Evolutionary conservation across 2,888 invertebrate genomes (phyloP), one percentile per base, ranked within the genome.

Genomic region (Sphecodes monilicornis): DNA sequence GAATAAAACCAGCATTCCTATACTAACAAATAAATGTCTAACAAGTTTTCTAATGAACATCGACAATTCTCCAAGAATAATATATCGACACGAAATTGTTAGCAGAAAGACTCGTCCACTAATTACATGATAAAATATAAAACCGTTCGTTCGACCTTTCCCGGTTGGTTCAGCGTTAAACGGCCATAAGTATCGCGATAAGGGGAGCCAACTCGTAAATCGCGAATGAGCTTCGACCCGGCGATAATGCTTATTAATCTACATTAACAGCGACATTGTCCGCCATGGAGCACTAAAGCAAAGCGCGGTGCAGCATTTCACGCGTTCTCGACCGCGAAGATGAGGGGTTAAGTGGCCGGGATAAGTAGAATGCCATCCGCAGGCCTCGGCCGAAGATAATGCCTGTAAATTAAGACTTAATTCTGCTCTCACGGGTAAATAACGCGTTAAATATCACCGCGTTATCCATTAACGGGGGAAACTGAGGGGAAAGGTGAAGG

Each of bases 171-270:
- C 22, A 50, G 50, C 8, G 22, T 84, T 82, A 78, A 84, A 78
- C 78, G 68, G 50, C 68, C 68, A 54, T 69, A 76, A 83, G 68
- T 68, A 41, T 22, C 32, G 8, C 46, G 84, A 83, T 78, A 83
- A 78, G 75, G 57, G 78, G 50, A 86, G 78, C 77, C 80, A 73
- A 78, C 84, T 80, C 80, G 80, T 78, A 86, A 77, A 84, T 80
- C 78, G 84, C 75, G 80, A 43, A 80, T 72, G 77, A 75, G 68
- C 76, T 72, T 78, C 77, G 80, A 32, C 54, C 70, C 70, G 77
- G 72, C 75, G 85, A 86, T 86, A 86, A 86, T 76, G 75, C 84
- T 86, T 84, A 86, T 84, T 86, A 86, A 86, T 86, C 84, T 76
- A 78, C 78, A 75, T 84, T 86, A 80, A 54, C 85, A 60, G 10